A percentile compares a stretch with the other conserved stretches of the same genome.
Evolutionary conservation across 2,888 invertebrate species (phyloP).

Genomic region (Euzophera pinguis): DNA sequence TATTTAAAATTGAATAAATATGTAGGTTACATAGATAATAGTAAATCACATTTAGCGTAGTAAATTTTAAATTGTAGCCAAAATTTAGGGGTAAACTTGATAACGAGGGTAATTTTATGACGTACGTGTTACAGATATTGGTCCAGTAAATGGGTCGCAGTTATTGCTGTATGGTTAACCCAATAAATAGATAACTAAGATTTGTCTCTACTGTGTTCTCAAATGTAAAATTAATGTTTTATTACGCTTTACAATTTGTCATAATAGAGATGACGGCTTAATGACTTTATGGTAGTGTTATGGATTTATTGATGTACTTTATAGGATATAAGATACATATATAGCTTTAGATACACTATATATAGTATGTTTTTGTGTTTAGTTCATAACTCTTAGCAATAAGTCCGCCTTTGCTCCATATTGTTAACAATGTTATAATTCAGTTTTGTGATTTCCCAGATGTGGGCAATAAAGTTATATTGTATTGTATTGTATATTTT

Average conservation of each 20-base stretch:
- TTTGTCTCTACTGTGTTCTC: neutral
- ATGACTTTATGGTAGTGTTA: neutral
- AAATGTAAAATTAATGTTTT: neutral
- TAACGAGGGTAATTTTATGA: slow-evolving; percentile 57
- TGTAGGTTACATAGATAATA: too few relatives aligned
- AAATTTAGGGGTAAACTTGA: slow-evolving; percentile 67
- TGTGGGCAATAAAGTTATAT: too few relatives aligned
- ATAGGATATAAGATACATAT: too few relatives aligned
- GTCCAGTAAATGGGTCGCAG: slow-evolving; percentile 3
- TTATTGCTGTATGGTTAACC: neutral
- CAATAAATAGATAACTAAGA: slow-evolving; percentile 1
- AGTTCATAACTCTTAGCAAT: too few relatives aligned
- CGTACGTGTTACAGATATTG: slow-evolving; percentile 29
- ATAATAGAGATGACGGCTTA: neutral
- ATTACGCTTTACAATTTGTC: neutral
- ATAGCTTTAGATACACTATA: too few relatives aligned
- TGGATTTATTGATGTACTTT: too few relatives aligned
- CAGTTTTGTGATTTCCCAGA: too few relatives aligned
- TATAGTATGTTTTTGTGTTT: too few relatives aligned
- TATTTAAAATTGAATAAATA: too few relatives aligned
- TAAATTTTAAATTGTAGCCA: slow-evolving; percentile 57
- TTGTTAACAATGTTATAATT: too few relatives aligned
- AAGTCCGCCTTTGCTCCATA: too few relatives aligned
- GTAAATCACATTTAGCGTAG: slow-evolving; percentile 18
- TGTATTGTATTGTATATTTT: too few relatives aligned